These are phyloP conservation scores for Heliconius charithonia DNA, from an alignment of 2,888 invertebrate genomes.

Conservation along the genomic window DNA sequence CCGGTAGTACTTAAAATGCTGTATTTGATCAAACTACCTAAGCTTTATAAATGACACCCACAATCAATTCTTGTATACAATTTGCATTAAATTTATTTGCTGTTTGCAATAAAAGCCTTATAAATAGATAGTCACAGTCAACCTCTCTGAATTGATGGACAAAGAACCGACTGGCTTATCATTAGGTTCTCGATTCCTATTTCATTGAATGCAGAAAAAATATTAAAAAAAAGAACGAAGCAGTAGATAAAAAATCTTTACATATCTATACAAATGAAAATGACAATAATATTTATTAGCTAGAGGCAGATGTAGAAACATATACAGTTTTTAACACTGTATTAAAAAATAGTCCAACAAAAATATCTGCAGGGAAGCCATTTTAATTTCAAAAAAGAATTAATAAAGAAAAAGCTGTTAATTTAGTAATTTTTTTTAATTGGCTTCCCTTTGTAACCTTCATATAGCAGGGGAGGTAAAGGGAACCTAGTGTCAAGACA, in stretches of 20 bases:
- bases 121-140: background rate
- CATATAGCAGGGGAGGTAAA: background rate
- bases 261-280: no score
- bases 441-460: background rate
- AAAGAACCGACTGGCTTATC: background rate
- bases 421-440: background rate
- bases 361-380: no score
- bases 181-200: background rate
- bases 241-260: no score
- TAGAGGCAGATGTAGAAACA: no score
- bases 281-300: no score
- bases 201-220: background rate
- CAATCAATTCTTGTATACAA: constrained; percentile 2
- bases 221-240: background rate
- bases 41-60: constrained; percentile 10
- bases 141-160: background rate
- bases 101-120: background rate
- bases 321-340: no score
- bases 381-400: no score
- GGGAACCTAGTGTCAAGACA: background rate
- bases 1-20: constrained; percentile 1
- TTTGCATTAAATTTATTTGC: background rate
- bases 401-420: no score
- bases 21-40: background rate
- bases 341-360: no score